Base-by-base conservation (phyloP, 2,888 invertebrate species). In the Theretra japonica region DNA sequence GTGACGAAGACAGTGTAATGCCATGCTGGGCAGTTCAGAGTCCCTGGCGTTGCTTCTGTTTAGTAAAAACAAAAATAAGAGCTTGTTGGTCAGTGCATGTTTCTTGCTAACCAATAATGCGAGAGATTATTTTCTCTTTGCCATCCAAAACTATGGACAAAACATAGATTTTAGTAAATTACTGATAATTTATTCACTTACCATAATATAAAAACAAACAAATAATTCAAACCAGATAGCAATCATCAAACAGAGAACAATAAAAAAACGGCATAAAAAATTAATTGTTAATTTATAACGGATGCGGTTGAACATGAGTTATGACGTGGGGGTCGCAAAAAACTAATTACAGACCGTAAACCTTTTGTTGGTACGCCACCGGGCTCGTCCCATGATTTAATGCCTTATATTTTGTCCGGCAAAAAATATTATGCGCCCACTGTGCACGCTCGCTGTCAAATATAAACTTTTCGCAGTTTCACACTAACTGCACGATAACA, bases 211-310 rank as follows among this genome's bases (percentile, higher is more conserved):
- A 19, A 60, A 28, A 19, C 30, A 17, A 62, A n/a, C 23, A 21
- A 65, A 8, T 7, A 23, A 41, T 23, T 48, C 17, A 41, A 21
- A 65, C 19, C 21, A 41, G 60, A 60, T 17, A 60, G n/a, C 60
- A 30, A 60, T 30, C 53, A 41, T 62, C 65, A 65, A 48, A 65
- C 48, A 48, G 33, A 62, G 21, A 62, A 41, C 48, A 65, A 65
- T 65, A 48, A 65, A 65, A 60, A 48, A 65, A 65, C 33, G 33
- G 23, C 17, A 23, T 41, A 65, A 65, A 48, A 30, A 86, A 86
- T 86, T 90, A 90, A 90, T 90, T 90, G 89, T 85, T 88, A 88
- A 88, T 89, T 89, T 87, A 89, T 90, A 87, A 89, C 88, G 84
- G 78, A 87, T 87, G 88, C 82, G 88, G 87, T 84, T 80, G 85